These are phyloP conservation scores for Catocala sponsa DNA, from an alignment of 2,888 invertebrate genomes.

Conservation along the genomic window DNA sequence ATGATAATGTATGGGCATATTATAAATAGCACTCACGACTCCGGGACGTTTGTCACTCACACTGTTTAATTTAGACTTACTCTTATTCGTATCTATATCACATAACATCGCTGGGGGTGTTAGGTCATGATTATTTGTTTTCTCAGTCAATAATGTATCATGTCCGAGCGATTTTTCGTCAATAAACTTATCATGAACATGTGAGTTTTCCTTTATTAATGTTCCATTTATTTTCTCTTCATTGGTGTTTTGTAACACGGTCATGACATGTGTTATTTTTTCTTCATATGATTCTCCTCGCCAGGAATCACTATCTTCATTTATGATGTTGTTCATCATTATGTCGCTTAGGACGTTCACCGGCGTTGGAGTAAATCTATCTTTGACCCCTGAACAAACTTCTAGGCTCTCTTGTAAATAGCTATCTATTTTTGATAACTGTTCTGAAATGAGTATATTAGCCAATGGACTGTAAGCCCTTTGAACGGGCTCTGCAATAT, in stretches of 20 bases:
- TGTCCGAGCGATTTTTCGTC: conserved; percentile 29
- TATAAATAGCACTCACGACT: conserved; percentile 76
- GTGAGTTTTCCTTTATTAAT: conserved; percentile 17
- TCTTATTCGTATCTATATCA: conserved; percentile 44
- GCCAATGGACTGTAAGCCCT: conserved; percentile 73
- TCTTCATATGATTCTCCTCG: conserved; percentile 37
- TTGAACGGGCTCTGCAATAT: conserved; percentile 50
- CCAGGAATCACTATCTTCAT: conserved; percentile 15
- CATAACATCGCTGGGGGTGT: conserved; percentile 38
- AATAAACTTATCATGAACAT: conserved; percentile 24
- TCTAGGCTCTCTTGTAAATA: conserved; percentile 81
- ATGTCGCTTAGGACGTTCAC: conserved; percentile 48
- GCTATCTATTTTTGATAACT: conserved; percentile 78
- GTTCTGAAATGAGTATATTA: conserved; percentile 74
- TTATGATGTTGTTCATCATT: conserved; percentile 33
- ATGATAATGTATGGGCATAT: conserved; percentile 86
- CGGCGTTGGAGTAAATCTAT: conserved; percentile 43
- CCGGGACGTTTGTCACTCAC: conserved; percentile 68
- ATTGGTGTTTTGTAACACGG: neutral
- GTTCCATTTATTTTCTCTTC: neutral
- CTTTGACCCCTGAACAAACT: conserved; percentile 64
- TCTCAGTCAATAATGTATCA: neutral
- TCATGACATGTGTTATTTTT: conserved; percentile 27
- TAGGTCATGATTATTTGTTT: conserved; percentile 27
- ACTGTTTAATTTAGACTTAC: conserved; percentile 69